Conservation (phyloP, 2,888 invertebrate species). For the Notodonta dromedarius region DNA sequence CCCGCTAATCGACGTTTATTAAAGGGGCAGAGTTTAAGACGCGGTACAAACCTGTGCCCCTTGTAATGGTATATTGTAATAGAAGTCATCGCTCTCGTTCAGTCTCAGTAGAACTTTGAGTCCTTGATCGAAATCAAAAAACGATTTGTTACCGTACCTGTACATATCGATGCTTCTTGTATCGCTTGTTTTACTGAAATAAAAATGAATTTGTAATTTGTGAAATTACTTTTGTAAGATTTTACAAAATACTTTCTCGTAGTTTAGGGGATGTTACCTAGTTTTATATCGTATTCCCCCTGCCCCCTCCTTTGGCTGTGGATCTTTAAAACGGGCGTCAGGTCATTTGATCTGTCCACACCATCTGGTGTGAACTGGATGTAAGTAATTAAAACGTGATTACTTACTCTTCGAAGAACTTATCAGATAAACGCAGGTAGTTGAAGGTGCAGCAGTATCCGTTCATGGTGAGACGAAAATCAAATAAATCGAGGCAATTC, state of each 20-base stretch:
- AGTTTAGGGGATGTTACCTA: no score
- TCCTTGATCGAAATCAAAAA: constrained; percentile 72
- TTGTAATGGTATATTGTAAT: constrained; percentile 72
- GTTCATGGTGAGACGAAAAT: constrained; percentile 82
- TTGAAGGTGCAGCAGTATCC: constrained; percentile 86
- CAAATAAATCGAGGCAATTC: constrained; percentile 78
- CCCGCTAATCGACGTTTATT: no score
- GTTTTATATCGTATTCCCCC: no score
- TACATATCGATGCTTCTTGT: constrained; percentile 64
- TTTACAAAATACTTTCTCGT: no score
- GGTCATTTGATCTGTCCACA: no score
- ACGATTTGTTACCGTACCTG: constrained; percentile 73
- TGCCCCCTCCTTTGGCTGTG: no score
- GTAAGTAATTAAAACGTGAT: constrained; percentile 6
- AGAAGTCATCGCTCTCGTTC: constrained; percentile 77
- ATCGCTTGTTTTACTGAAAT: constrained; percentile 48
- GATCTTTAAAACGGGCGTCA: no score
- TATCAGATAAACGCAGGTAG: constrained; percentile 74
- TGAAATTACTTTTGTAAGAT: no score
- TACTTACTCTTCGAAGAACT: constrained; percentile 63
- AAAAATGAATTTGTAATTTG: not conserved
- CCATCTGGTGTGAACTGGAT: no score
- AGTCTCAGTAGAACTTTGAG: constrained; percentile 65
- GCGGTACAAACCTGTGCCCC: constrained; percentile 74
- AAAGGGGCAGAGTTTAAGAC: not conserved